A percentile compares a stretch with the other conserved stretches of the same genome.
Evolutionary conservation across 2,888 invertebrate genomes (phyloP).

Genomic region (Ferdinandea cuprea): DNA sequence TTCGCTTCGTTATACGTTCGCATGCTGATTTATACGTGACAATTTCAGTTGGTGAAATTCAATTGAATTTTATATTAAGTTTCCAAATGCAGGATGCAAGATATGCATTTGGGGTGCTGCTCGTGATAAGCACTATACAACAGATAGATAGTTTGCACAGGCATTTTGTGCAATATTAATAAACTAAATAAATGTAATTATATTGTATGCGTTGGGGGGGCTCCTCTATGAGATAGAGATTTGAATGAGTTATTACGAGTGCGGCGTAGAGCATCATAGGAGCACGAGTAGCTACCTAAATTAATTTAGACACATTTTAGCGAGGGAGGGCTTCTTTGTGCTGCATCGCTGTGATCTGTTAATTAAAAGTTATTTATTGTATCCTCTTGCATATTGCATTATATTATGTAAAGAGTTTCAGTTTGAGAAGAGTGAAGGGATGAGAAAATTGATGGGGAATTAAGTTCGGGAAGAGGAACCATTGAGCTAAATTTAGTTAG

Average conservation of each 20-base stretch:
- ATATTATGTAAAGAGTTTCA: neutral
- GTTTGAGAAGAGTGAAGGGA: neutral
- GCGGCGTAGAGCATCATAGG: constrained; percentile 5
- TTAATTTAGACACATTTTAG: constrained; percentile 31
- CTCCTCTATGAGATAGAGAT: constrained; percentile 3
- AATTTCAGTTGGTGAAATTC: constrained; percentile 68
- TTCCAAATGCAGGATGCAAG: constrained; percentile 58
- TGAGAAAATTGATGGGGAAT: too few species aligned
- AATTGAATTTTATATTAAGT: constrained; percentile 72
- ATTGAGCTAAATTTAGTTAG: too few species aligned
- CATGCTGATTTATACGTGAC: constrained; percentile 69
- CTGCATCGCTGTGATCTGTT: constrained; percentile 36
- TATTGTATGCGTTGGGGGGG: constrained; percentile 1
- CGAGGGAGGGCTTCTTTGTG: neutral
- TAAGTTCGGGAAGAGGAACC: too few species aligned
- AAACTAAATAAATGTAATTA: constrained; percentile 70
- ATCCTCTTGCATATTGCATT: neutral
- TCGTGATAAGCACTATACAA: neutral
- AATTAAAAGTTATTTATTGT: constrained; percentile 36
- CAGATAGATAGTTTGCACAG: constrained; percentile 31
- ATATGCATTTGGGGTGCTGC: constrained; percentile 54
- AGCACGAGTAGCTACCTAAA: constrained; percentile 11
- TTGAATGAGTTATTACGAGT: constrained; percentile 12
- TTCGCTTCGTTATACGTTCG: constrained; percentile 18
- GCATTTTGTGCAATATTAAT: constrained; percentile 65